Evolutionary conservation across 2,113 vertebrate genomes (phyloP).

Genomic region (Laticauda laticaudata): DNA sequence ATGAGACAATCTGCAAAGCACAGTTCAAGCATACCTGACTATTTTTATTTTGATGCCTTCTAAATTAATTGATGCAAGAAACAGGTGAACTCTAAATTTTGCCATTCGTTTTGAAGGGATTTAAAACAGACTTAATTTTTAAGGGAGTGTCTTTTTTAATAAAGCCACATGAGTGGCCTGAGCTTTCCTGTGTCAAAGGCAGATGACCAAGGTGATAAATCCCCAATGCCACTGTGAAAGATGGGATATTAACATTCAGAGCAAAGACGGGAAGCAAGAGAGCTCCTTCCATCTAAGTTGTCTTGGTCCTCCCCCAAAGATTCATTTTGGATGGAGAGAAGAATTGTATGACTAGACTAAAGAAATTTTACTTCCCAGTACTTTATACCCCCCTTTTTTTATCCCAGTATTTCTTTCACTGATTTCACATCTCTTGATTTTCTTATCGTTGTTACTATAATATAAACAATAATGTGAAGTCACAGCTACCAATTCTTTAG

Average conservation of each 20-base stretch:
- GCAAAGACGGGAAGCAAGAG: no score
- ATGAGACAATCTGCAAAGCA: constrained; percentile 3
- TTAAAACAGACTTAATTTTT: neutral
- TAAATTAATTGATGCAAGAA: neutral
- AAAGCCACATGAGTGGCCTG: neutral
- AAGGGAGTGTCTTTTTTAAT: neutral
- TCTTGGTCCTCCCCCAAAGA: neutral
- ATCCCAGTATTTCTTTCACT: neutral
- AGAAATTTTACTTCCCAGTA: neutral
- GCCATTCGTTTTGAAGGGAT: neutral
- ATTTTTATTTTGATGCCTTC: constrained; percentile 1
- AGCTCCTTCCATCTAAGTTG: neutral
- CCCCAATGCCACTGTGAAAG: neutral
- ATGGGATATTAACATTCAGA: neutral
- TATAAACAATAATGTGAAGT: neutral
- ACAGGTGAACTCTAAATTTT: neutral
- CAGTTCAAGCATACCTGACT: neutral
- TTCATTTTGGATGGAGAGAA: neutral
- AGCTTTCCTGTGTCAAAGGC: neutral
- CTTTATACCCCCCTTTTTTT: neutral
- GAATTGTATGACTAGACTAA: neutral
- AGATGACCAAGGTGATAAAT: neutral
- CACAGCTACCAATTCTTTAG: neutral
- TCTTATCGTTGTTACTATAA: neutral
- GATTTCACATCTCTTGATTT: neutral